Evolutionary conservation across 2,113 vertebrate genomes (phyloP).

Genomic region (Myotis brandtii): DNA sequence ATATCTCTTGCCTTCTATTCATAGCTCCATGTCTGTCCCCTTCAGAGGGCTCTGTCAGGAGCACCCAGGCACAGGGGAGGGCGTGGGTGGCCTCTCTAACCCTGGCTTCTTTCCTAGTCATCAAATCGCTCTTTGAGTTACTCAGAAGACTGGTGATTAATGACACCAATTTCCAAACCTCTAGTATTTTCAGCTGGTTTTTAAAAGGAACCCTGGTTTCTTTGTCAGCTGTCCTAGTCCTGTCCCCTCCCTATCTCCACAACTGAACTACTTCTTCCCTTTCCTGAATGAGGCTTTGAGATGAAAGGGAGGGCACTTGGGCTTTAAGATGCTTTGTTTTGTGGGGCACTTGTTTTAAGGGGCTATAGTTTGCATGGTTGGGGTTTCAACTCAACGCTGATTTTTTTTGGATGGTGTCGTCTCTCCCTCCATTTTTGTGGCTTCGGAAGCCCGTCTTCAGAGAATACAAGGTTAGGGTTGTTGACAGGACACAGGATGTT

Average conservation of each 20-base stretch:
- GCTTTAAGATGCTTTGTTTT: slow-evolving; percentile 26
- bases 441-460: background rate
- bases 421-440: background rate
- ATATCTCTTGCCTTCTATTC: slow-evolving; percentile 39
- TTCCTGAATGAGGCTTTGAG: slow-evolving; percentile 65
- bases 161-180: slow-evolving; percentile 57
- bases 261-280: slow-evolving; percentile 60
- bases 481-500: background rate
- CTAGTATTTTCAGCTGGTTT: slow-evolving; percentile 53
- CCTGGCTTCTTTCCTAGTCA: slow-evolving; percentile 22
- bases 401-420: background rate
- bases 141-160: slow-evolving; percentile 44
- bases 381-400: background rate
- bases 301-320: slow-evolving; percentile 28
- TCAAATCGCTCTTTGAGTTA: background rate
- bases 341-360: background rate
- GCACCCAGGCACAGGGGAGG: background rate
- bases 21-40: slow-evolving; percentile 27
- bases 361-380: background rate
- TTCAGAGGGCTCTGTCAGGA: slow-evolving; percentile 60
- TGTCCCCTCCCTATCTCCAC: slow-evolving; percentile 5
- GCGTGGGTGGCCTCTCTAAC: background rate
- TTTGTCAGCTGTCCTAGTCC: slow-evolving; percentile 53
- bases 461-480: background rate
- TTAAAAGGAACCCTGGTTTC: slow-evolving; percentile 72